Evolutionary conservation across 1,140 invertebrate species (phyloP), one percentile per base, ranked within the genome.

Genomic region (Platyscapa corneri): DNA sequence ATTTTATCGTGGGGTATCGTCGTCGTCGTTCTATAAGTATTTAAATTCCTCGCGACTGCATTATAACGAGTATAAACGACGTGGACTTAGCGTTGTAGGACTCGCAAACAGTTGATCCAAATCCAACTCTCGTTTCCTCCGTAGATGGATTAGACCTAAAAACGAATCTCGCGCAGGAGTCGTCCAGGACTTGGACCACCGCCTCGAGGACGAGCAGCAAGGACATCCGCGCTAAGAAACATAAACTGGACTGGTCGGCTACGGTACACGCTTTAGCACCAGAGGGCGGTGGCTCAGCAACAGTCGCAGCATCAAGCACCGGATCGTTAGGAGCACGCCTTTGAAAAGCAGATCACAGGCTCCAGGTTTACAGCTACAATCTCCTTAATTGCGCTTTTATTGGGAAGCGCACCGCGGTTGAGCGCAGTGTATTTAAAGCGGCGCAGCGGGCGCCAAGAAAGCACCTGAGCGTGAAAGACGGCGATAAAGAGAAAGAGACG

Each of bases 321-420:
- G 86, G 87, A 88, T 88, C 86, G 88, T 90, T 88, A 65, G 60
- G 60, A 39, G 70, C 82, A 18, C 82, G 60, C 60, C 64, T 84
- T 84, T 70, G 76, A 84, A 79, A 79, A 72, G 37, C 83, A 84
- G 82, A 83, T 84, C 75, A n/a, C n/a, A 27, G 60, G 37, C 34
- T 64, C 74, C 30, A 42, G 39, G 1, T 32, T 27, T 34, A 87
- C 87, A 88, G 30, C 65, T 74, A 88, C 87, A 86, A 90, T 90
- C 86, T 74, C 70, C 70, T 74, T 88, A 60, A 60, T 60, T 60
- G 56, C 56, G 56, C 56, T 60, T 60, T 60, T 60, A 60, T 60
- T 88, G 84, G 86, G 86, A 80, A 49, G 87, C 77, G 77, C 49
- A 20, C 56, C 46, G 46, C 70, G 46, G 56, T 37, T 74, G 37